Evolutionary conservation across 2,797 vertebrate genomes (phyloP), one percentile per base, ranked within the genome.

Genomic region (Mastacembelus armatus): DNA sequence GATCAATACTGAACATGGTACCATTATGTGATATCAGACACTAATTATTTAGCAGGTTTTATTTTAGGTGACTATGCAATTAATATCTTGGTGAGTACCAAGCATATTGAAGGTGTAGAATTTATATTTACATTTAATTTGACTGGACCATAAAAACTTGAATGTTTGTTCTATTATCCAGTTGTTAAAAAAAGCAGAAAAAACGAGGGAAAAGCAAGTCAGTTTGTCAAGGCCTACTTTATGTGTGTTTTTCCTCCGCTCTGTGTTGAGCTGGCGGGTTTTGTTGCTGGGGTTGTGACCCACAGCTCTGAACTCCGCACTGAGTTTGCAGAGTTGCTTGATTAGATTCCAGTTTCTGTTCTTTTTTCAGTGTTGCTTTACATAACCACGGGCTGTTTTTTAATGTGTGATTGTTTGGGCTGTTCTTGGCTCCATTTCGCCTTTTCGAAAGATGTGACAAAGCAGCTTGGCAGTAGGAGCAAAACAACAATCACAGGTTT

Each of bases 281-380:
- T 71, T 42, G 42, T 58, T 69, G 14, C 6, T 6, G 35, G 35
- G 58, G 44, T 68, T 58, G 24, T 73, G 75, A 78, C 66, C 59
- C 10, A 2, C 42, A 30, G 18, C 54, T 60, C 50, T 61, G 59
- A 68, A 71, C 67, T 72, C 49, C 56, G 51, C 66, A 29, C 16
- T 35, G 54, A 66, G 36, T 62, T 57, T 57, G 36, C 51, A 52
- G 35, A 57, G 21, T 36, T 55, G 16, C 35, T 72, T 33, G 32
- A 69, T 61, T 32, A 62, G 30, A 67, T 62, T 58, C 51, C 3
- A 51, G 26, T 62, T 49, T 63, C 30, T 35, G 45, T 24, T 44
- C n/a, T 48, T 58, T n/a, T 59, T 42, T 38, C 48, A 43, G 45
- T 39, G 5, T 54, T 21, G 24, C 62, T 74, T 50, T 30, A 59